Percentiles rank a stretch among this genome's conserved stretches.
These are phyloP conservation scores for Teleiodes luculella DNA, from an alignment of 2,888 invertebrate genomes.

Conservation along the genomic window DNA sequence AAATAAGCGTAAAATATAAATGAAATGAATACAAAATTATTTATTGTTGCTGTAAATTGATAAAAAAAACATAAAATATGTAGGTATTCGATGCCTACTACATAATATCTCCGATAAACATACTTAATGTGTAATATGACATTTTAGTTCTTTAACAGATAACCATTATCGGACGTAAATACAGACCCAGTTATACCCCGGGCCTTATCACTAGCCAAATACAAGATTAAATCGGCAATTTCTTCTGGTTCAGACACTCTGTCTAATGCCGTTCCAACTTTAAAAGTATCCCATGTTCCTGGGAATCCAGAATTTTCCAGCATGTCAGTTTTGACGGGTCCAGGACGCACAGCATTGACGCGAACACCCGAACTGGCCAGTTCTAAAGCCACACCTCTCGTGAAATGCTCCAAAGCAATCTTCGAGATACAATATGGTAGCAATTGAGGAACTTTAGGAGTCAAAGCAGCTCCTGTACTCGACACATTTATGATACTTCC, in stretches of 20 bases:
- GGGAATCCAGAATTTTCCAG: constrained; percentile 24
- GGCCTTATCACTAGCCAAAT: constrained; percentile 35
- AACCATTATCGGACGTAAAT: constrained; percentile 27
- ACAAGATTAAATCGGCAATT: constrained; percentile 37
- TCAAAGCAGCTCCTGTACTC: constrained; percentile 23
- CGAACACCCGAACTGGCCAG: constrained; percentile 32
- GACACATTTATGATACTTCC: constrained; percentile 41
- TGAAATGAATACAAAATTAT: too few species aligned
- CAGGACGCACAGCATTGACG: constrained; percentile 82
- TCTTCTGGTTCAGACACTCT: constrained; percentile 32
- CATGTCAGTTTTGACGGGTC: constrained; percentile 38
- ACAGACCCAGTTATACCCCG: constrained; percentile 29
- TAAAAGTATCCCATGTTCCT: constrained; percentile 22
- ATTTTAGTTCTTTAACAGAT: constrained; percentile 16
- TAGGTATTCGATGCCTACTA: too few species aligned
- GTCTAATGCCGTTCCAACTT: constrained; percentile 23
- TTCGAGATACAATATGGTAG: constrained; percentile 32
- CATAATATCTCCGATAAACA: too few species aligned
- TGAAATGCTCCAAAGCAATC: constrained; percentile 37
- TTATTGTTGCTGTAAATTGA: too few species aligned
- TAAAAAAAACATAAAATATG: too few species aligned
- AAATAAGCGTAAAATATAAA: too few species aligned
- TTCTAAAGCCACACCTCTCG: constrained; percentile 33
- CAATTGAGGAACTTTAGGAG: constrained; percentile 11
- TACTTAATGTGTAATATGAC: too few species aligned